Base-by-base conservation (phyloP, 2,888 invertebrate genomes). In the Eilema caniola region DNA sequence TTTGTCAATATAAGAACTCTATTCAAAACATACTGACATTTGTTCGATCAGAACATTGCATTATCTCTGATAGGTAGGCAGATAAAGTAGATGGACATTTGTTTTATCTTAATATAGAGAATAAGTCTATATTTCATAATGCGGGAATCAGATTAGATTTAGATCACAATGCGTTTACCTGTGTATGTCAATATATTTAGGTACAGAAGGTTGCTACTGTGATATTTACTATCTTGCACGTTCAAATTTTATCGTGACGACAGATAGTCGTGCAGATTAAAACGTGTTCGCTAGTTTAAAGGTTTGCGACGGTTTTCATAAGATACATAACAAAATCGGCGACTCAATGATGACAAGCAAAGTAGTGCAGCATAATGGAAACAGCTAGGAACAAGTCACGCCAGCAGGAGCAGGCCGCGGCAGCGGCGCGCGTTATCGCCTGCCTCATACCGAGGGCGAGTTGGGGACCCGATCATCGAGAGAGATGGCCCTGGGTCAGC, bases 41-140 rank as follows among this genome's bases (percentile, higher is more conserved):
- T 23, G 53, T 47, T 60, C 62, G 80, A 82, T 82, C 62, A 79
- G 71, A 76, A 79, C 69, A 14, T 61, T 20, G 14, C 7, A 11
- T 11, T 66, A 71, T 74, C 62, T 72, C 24, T n/a, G 23, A 20
- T 24, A 25, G 14, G 33, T 31, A 20, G 5, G 5, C 20, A 62
- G 81, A 74, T 80, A 82, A 64, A 41, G 4, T 11, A 74, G 28
- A 71, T 62, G 47, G 16, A 61, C 66, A 41, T 62, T 14, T 2
- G 10, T 57, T 47, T 47, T 70, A 67, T 70, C 70, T 63, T 53
- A 47, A 24, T 59, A 28, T 24, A 28, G 23, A 31, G 33, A 37
- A 59, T 8, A 28, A n/a, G 62, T 62, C 25, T 25, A 23, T 56
- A 31, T 66, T 66, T 57, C 33, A 66, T 37, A 60, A 59, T 71